phyloP scores from a whole-genome alignment of 2,113 vertebrate genomes.

The Hemichromis elongatus region DNA sequence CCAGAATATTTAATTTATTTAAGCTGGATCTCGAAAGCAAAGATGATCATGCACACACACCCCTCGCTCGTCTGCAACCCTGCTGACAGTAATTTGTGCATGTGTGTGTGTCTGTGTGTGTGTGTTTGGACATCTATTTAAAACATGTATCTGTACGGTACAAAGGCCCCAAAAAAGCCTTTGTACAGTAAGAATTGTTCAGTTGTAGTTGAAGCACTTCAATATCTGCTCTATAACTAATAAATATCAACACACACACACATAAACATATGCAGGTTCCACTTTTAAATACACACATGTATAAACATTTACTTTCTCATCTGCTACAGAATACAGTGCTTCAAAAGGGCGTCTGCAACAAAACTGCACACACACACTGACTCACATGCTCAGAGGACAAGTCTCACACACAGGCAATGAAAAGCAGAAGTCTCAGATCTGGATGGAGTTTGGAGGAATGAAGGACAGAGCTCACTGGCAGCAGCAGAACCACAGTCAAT shows the following conservation, averaged over 20 bases:
- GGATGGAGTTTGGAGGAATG: slow-evolving; percentile 1
- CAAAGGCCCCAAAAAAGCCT: background rate
- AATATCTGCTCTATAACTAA: background rate
- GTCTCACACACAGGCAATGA: slow-evolving; percentile 28
- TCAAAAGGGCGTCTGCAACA: background rate
- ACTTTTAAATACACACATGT: background rate
- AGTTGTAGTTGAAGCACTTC: background rate
- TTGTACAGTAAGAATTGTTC: background rate
- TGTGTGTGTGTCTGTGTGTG: background rate
- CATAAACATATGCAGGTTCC: background rate
- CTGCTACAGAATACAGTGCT: background rate
- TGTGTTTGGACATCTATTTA: background rate
- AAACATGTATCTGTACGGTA: background rate
- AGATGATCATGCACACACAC: slow-evolving; percentile 16
- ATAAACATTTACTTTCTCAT: background rate
- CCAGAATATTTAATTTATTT: slow-evolving; percentile 14
- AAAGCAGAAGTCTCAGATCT: slow-evolving; percentile 17
- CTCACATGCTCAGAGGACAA: slow-evolving; percentile 7
- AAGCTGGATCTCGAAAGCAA: background rate
- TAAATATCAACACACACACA: background rate
- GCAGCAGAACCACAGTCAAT: background rate
- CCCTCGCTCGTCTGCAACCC: background rate
- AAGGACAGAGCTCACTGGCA: slow-evolving; percentile 4
- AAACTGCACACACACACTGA: background rate
- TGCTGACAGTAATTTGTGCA: background rate